Percentiles rank a stretch among this genome's conserved stretches.
Evolutionary conservation across 2,888 invertebrate genomes (phyloP).

Genomic region (Oxyteleia sp.): DNA sequence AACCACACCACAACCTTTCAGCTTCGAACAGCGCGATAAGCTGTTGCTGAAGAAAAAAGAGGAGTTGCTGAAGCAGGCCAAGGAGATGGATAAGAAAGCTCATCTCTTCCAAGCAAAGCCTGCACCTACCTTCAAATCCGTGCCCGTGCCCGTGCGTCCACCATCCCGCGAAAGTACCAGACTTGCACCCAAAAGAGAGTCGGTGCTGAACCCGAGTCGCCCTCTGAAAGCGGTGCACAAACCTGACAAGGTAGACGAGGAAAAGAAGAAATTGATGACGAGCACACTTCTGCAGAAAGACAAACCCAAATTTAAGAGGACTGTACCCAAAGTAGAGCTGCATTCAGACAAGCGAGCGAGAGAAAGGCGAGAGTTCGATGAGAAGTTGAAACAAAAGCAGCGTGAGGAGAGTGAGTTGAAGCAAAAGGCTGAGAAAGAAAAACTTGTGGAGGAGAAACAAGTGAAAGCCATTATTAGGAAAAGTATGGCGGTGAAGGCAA

Average conservation of each 20-base stretch:
- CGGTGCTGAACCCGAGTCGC: slow-evolving; percentile 22
- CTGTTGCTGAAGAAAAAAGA: too few relatives aligned
- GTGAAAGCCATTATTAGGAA: slow-evolving; percentile 89
- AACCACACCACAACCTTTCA: too few relatives aligned
- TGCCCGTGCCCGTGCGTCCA: slow-evolving; percentile 86
- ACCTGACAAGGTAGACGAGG: not conserved
- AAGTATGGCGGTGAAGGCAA: slow-evolving; percentile 90
- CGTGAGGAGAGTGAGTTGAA: slow-evolving; percentile 88
- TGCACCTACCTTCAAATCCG: slow-evolving; percentile 89
- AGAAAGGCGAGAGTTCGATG: slow-evolving; percentile 90
- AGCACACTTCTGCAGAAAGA: slow-evolving; percentile 1
- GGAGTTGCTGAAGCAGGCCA: slow-evolving; percentile 89
- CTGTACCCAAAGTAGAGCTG: slow-evolving; percentile 82
- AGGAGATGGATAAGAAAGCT: slow-evolving; percentile 90
- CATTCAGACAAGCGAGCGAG: slow-evolving; percentile 90
- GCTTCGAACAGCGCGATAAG: too few relatives aligned
- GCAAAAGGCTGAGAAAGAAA: slow-evolving; percentile 85
- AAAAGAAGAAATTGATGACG: not conserved
- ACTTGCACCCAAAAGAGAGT: slow-evolving; percentile 71
- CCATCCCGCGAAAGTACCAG: slow-evolving; percentile 80
- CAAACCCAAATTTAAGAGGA: slow-evolving; percentile 37
- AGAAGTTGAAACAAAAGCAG: slow-evolving; percentile 88
- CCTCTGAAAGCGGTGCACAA: slow-evolving; percentile 51
- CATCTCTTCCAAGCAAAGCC: slow-evolving; percentile 92
- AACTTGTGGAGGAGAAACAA: slow-evolving; percentile 87